A percentile compares a stretch with the other conserved stretches of the same genome.
phyloP scores from a whole-genome alignment of 1,140 invertebrate species.

The Acromyrmex echinatior region DNA sequence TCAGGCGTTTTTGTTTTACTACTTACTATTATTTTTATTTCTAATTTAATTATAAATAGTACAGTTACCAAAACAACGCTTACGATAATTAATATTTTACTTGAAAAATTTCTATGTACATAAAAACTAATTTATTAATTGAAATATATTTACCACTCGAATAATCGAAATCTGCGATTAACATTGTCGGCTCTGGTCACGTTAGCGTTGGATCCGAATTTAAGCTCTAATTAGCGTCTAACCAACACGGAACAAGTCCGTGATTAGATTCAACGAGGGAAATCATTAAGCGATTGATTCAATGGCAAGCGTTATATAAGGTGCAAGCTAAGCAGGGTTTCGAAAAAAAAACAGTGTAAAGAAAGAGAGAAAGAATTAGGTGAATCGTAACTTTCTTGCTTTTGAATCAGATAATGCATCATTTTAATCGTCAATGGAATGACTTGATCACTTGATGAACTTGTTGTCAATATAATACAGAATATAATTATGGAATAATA shows the following conservation, averaged over 20 bases:
- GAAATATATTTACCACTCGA: background rate
- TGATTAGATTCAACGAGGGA: slow-evolving; percentile 24
- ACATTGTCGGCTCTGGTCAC: background rate
- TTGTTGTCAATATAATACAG: background rate
- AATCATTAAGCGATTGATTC: slow-evolving; percentile 33
- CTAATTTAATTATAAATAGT: background rate
- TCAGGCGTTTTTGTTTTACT: background rate
- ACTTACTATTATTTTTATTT: background rate
- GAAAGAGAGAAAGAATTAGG: slow-evolving; percentile 38
- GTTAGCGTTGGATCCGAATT: slow-evolving; percentile 21
- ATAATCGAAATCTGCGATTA: slow-evolving; percentile 29
- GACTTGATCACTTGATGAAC: no score
- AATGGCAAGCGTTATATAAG: slow-evolving; percentile 39
- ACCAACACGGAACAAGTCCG: slow-evolving; percentile 14
- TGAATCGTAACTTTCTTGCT: background rate
- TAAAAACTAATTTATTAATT: background rate
- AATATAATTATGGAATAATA: background rate
- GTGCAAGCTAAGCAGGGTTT: slow-evolving; percentile 46
- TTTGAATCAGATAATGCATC: background rate
- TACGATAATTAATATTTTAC: background rate
- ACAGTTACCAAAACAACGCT: background rate
- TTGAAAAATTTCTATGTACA: background rate
- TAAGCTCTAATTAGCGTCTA: slow-evolving; percentile 36
- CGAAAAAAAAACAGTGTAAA: background rate
- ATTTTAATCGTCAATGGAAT: background rate